Evolutionary conservation across 2,797 vertebrate species (phyloP).

Genomic region (Cyclopterus lumpus): DNA sequence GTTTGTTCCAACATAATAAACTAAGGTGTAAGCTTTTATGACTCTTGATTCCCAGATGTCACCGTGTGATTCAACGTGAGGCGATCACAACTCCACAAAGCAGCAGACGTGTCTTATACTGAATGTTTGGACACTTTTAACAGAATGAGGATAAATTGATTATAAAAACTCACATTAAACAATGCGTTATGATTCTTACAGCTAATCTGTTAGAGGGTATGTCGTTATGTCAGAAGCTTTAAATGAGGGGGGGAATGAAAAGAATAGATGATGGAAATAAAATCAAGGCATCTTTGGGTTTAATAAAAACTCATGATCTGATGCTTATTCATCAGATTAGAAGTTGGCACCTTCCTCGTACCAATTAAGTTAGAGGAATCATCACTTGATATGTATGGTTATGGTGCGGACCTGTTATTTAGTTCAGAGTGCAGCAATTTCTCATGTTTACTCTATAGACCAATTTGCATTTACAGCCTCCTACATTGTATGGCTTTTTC

Average conservation of each 20-base stretch:
- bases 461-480: conserved; percentile 1
- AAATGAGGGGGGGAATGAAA: conserved; percentile 8
- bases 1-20: neutral
- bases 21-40: neutral
- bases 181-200: conserved; percentile 7
- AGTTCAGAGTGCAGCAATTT: neutral
- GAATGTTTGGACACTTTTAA: neutral
- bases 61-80: conserved; percentile 9
- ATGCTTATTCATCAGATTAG: neutral
- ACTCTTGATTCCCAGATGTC: conserved; percentile 4
- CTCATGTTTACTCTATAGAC: neutral
- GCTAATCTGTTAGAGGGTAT: neutral
- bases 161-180: neutral
- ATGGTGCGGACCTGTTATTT: neutral
- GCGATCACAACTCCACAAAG: neutral
- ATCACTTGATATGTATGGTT: neutral
- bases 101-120: neutral
- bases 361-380: conserved; percentile 10
- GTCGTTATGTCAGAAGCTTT: neutral
- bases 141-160: neutral
- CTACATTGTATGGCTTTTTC: neutral
- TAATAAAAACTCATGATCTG: conserved; percentile 8
- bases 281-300: neutral
- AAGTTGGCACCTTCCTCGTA: neutral
- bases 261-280: neutral